Evolutionary conservation across 2,888 invertebrate genomes (phyloP), one percentile per base, ranked within the genome.

Genomic region (Ceraclea dissimilis): DNA sequence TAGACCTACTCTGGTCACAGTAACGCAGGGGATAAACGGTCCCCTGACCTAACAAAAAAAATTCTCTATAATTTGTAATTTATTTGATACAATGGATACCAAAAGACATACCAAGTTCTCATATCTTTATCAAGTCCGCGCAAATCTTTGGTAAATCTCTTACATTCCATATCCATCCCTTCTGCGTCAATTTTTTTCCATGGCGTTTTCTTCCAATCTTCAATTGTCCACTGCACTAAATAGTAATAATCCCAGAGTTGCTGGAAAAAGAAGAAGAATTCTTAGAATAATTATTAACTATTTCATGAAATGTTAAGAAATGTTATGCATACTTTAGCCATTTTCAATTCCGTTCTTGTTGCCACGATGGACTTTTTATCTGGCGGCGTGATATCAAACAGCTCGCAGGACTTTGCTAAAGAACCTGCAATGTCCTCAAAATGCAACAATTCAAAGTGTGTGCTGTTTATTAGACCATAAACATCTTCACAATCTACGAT

Each of bases 101-200:
- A 16, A 43, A 43, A 56, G 51, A 63, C 73, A 66, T 65, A 84
- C 90, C 86, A 86, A 51, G 65, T 68, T 68, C 90, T 82, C 69
- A 91, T 80, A 62, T 90, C 90, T 66, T 93, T 93, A 59, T 91
- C 86, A 66, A 95, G 73, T 31, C 79, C 81, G 63, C 90, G 79
- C 26, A 93, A 70, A 64, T 93, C 93, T 67, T 93, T 93, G 1
- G 88, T 85, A 68, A 94, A 90, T 65, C 90, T 87, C 71, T 96
- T 96, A 73, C 94, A 91, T 68, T 95, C 94, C 70, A 90, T 86
- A 68, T 96, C 95, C 91, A 96, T 93, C 53, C 84, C 84, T 66
- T 96, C 96, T 1, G 94, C 90, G 66, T 96, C 93, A 58, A 96
- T 92, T 67, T 90, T 90, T 67, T 88, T 88, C 96, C 96, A 97